Base-by-base conservation (phyloP, 2,888 invertebrate species). In the Trichopria drosophilae region DNA sequence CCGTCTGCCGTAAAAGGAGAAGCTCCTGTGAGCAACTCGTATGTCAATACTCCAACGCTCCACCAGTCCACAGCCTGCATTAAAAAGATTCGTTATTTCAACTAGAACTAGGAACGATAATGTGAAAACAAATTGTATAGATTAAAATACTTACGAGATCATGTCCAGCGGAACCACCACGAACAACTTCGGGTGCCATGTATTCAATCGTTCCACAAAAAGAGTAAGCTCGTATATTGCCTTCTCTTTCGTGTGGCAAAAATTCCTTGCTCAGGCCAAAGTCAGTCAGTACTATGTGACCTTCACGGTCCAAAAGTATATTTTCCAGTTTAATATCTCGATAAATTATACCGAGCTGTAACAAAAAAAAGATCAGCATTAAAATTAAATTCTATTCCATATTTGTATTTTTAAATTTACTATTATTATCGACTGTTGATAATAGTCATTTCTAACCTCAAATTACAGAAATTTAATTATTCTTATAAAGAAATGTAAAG, bases 151-250 rank as follows among this genome's bases (percentile, higher is more conserved):
- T 90, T 77, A 93, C 92, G 76, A 93, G 91, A 84, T 95, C 93
- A 78, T 97, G 96, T 16, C 97, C 97, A 61, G 86, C 84, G 46
- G 85, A 86, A 55, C 93, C 92, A 46, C 93, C 91, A 67, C 88
- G 78, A 26, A 85, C 82, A 23, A 85, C 81, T 73, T 85, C 91
- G 0, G 93, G 96, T 15, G 96, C 96, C 97, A 98, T 98, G 77
- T 98, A 98, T 75, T 98, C 97, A 66, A 97, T 91, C 57, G 97
- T 98, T 13, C 98, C 98, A 76, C 98, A 98, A 79, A 96, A 98
- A 56, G 95, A 96, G 79, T 95, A 95, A 0, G 98, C 91, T 57
- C 95, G 80, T 24, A 7, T 6, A 68, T 90, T 87, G 67, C 75
- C 77, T 66, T 83, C 82, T 69, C 80, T 80, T 68, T 84, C 81